These are phyloP conservation scores for Cydia strobilella DNA, from an alignment of 1,140 invertebrate species.

Conservation along the genomic window DNA sequence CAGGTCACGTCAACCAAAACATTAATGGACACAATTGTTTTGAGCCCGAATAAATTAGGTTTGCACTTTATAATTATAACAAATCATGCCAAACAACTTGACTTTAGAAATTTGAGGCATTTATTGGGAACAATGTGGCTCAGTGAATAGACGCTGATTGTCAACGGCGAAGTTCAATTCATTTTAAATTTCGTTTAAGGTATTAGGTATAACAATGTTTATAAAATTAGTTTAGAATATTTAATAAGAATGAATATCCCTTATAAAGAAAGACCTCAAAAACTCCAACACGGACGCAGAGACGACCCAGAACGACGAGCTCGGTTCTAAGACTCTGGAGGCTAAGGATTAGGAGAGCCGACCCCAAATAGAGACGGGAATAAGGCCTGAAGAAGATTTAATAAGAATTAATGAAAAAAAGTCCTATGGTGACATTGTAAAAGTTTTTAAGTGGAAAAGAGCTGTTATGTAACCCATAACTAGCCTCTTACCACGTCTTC, in stretches of 20 bases:
- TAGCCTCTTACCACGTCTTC: no score
- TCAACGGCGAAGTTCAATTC: slow-evolving; percentile 21
- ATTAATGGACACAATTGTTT: slow-evolving; percentile 32
- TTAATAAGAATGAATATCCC: background rate
- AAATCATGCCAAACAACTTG: slow-evolving; percentile 30
- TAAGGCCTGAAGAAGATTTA: no score
- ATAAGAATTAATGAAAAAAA: no score
- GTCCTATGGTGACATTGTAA: background rate
- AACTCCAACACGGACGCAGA: no score
- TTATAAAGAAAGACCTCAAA: no score
- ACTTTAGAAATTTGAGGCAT: slow-evolving; percentile 23
- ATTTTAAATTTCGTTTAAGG: background rate
- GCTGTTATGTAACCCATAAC: background rate
- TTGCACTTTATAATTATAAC: slow-evolving; percentile 27
- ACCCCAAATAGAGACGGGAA: no score
- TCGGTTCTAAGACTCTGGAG: no score
- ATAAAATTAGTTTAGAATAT: background rate
- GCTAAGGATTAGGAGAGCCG: no score
- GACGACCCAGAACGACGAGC: no score
- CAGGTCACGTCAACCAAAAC: background rate
- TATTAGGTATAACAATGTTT: slow-evolving; percentile 7
- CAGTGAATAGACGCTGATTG: slow-evolving; percentile 24
- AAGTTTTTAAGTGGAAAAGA: background rate
- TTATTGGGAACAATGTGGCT: slow-evolving; percentile 8
- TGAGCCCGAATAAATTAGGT: slow-evolving; percentile 26